Conservation (phyloP, 2,888 invertebrate genomes). For the Eristalinus sepulchralis region DNA sequence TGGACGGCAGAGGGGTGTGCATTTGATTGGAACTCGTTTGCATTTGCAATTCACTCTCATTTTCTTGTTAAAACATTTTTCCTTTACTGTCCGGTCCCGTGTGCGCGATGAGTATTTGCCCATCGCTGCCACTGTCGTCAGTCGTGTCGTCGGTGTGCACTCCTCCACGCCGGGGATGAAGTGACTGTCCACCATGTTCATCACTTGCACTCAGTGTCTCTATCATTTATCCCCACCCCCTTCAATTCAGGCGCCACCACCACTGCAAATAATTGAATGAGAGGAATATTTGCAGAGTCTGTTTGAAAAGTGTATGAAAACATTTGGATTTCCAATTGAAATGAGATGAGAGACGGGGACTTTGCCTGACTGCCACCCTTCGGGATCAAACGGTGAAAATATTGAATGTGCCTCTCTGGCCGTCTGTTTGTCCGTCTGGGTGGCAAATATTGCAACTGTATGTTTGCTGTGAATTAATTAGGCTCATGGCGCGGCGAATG, state of each 20-base stretch:
- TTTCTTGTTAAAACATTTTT: constrained; percentile 63
- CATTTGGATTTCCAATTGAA: constrained; percentile 71
- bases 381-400: constrained; percentile 46
- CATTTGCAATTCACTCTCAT: constrained; percentile 60
- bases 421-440: too few relatives aligned
- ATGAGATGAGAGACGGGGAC: constrained; percentile 42
- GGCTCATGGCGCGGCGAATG: constrained; percentile 40
- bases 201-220: constrained; percentile 16
- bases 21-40: constrained; percentile 68
- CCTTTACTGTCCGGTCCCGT: background rate
- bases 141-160: background rate
- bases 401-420: constrained; percentile 7
- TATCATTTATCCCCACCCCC: background rate
- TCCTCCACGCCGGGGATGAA: background rate
- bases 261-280: constrained; percentile 68
- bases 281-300: constrained; percentile 66
- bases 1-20: constrained; percentile 9
- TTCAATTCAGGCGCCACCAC: background rate
- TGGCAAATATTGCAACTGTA: constrained; percentile 40
- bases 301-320: constrained; percentile 71
- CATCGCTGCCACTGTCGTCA: too few relatives aligned
- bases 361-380: background rate
- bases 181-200: too few relatives aligned
- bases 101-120: constrained; percentile 21
- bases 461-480: constrained; percentile 58